Percentiles rank a stretch among this genome's conserved stretches.
phyloP scores from a whole-genome alignment of 2,888 invertebrate species.

The Drosophila lacicola region DNA sequence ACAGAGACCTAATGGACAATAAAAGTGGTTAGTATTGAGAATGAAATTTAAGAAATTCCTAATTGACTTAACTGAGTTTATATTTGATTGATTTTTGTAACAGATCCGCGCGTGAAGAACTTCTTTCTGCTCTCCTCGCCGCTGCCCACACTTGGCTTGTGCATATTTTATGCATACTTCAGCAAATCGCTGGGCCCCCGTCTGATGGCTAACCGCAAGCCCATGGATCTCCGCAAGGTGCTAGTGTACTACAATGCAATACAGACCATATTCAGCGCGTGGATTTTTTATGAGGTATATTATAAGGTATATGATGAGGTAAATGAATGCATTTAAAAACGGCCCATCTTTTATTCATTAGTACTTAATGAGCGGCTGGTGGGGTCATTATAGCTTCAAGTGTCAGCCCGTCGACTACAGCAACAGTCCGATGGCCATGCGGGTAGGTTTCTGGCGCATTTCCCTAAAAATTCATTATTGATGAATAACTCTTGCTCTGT shows the following conservation, averaged over 20 bases:
- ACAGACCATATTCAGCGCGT: conserved; percentile 95
- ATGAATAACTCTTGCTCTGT: conserved; percentile 60
- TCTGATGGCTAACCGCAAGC: conserved; percentile 95
- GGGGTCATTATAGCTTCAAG: conserved; percentile 91
- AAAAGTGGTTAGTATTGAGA: conserved; percentile 88
- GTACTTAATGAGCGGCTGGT: conserved; percentile 91
- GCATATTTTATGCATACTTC: conserved; percentile 93
- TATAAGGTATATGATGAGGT: too few relatives aligned
- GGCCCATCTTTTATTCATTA: conserved; percentile 68
- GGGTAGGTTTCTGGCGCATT: conserved; percentile 85
- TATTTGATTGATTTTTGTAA: background rate
- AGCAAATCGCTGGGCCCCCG: conserved; percentile 93
- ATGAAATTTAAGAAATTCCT: background rate
- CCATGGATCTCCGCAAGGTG: conserved; percentile 91
- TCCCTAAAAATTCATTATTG: conserved; percentile 5
- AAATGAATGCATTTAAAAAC: background rate
- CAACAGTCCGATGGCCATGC: conserved; percentile 89
- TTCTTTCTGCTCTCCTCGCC: conserved; percentile 97
- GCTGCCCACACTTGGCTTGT: conserved; percentile 92
- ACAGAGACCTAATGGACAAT: conserved; percentile 90
- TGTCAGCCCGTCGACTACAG: conserved; percentile 96
- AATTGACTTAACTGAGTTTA: background rate
- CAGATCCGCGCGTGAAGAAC: conserved; percentile 95
- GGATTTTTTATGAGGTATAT: conserved; percentile 94
- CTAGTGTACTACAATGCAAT: conserved; percentile 95